Base-by-base conservation (phyloP, 1,140 invertebrate species). In the Anagrus nilaparvatae region DNA sequence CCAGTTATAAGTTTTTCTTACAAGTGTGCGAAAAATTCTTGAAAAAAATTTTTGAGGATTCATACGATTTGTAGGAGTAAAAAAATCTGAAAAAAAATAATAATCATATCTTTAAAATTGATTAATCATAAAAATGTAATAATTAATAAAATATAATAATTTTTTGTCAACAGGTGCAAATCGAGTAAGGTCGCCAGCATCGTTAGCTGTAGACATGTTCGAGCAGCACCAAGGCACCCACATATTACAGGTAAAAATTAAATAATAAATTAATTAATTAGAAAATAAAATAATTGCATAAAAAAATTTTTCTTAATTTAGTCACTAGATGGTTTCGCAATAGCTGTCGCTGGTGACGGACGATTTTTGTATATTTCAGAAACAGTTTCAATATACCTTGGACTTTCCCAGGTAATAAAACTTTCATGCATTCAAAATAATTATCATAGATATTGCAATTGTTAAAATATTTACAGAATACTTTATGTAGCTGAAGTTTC, bases 281-380 rank as follows among this genome's bases (percentile, higher is more conserved):
- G 28, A 37, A 19, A 2, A 3, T 14, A 27, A 28, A 14, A 37
- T 5, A 21, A 34, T 4, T 12, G 28, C 19, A 39, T 39, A 29
- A 39, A 39, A 19, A 24, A 31, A 31, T 40, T 32, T 34, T 38
- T 56, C 70, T 60, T 60, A 56, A 78, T 77, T 58, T 77, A 96
- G 88, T 91, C 90, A 37, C 71, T 97, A 55, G 94, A 97, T 69
- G 94, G 94, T 20, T 97, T 97, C 69, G 91, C 90, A 47, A 82
- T 97, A 68, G 86, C 89, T 13, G 77, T 97, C 31, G 89, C 87
- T 24, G 86, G 87, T 52, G 93, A 97, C 71, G 94, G 92, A 47
- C 77, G 93, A 59, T 97, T 97, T 71, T 77, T 97, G 56, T 97
- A 97, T 74, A 95, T 97, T 74, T 97, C 93, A 48, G 93, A 97